Percentiles rank a stretch among this genome's conserved stretches.
These are phyloP conservation scores for Alitta virens DNA, from an alignment of 2,888 invertebrate species.

Conservation along the genomic window DNA sequence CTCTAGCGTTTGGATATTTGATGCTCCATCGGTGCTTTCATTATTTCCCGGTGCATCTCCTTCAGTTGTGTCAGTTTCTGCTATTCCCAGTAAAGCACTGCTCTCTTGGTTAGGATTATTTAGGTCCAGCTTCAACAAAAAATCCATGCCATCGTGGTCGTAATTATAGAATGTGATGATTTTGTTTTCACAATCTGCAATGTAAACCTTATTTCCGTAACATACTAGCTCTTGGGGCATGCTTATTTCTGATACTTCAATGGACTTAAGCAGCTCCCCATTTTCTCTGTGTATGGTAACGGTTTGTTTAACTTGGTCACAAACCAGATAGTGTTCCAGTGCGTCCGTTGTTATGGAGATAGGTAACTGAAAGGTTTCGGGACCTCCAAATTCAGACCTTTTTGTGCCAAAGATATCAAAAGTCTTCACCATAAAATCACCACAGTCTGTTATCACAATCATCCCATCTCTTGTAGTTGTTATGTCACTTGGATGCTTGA, in stretches of 20 bases:
- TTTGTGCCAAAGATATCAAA: conserved; percentile 23
- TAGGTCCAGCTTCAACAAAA: conserved; percentile 15
- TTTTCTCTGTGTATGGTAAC: conserved; percentile 21
- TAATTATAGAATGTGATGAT: conserved; percentile 20
- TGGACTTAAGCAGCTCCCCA: conserved; percentile 21
- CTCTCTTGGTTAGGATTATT: no score
- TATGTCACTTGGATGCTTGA: conserved; percentile 26
- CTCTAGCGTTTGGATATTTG: no score
- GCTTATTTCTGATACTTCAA: conserved; percentile 15
- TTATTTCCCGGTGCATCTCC: no score
- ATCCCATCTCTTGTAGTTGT: conserved; percentile 21
- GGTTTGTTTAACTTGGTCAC: conserved; percentile 26
- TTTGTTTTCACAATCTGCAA: conserved; percentile 23
- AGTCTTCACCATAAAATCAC: conserved; percentile 12
- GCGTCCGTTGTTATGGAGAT: conserved; percentile 22
- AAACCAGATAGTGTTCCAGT: conserved; percentile 23
- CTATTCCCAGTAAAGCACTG: no score
- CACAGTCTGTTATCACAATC: conserved; percentile 27
- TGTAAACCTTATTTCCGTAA: conserved; percentile 19
- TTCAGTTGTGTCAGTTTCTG: no score
- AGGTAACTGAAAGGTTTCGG: conserved; percentile 20
- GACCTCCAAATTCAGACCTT: conserved; percentile 15
- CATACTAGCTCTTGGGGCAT: conserved; percentile 19
- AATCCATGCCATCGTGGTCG: conserved; percentile 14
- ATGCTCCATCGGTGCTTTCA: no score